Evolutionary conservation across 2,888 invertebrate species (phyloP), one percentile per base, ranked within the genome.

Genomic region (Automeris io): DNA sequence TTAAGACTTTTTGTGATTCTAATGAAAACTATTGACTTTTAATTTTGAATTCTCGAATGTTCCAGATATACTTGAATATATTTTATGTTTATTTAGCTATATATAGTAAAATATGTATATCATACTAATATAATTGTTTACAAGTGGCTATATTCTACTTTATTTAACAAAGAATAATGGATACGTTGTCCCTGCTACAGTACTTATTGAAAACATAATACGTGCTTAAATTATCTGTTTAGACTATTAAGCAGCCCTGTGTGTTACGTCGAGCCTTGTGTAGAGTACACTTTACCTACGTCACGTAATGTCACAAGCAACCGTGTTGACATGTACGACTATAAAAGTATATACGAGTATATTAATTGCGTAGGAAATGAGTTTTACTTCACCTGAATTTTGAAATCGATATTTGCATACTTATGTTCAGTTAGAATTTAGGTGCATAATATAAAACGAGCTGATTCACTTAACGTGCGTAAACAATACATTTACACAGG

Each of bases 161-260:
- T 29, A 29, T 16, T 13, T 29, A 9, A 13, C 29, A 29, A 16
- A 7, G 16, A 16, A 29, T 8, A n/a, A 29, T 29, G 13, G 29
- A n/a, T n/a, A 29, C 16, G 16, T 29, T 29, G 26, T 29, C n/a
- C 16, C 16, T 13, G 16, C 16, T 29, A 16, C 45, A 51, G 58
- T 61, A 53, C 57, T 59, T 65, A 62, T 54, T 56, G 58, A 59
- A 65, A 57, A 48, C 51, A 51, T 40, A 45, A 43, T 46, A 61
- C 52, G 47, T 51, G 49, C 47, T 38, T 19, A 45, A 40, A 45
- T n/a, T n/a, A 48, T 43, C 42, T 7, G 37, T 26, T 39, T 40
- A 42, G 47, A 54, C 57, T 58, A 26, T 44, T 49, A 57, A 64
- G 45, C 43, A 47, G 46, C 36, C 41, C 45, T 25, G 34, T 23